Evolutionary conservation across 2,113 vertebrate genomes (phyloP).

Genomic region (Stictonetta naevosa): DNA sequence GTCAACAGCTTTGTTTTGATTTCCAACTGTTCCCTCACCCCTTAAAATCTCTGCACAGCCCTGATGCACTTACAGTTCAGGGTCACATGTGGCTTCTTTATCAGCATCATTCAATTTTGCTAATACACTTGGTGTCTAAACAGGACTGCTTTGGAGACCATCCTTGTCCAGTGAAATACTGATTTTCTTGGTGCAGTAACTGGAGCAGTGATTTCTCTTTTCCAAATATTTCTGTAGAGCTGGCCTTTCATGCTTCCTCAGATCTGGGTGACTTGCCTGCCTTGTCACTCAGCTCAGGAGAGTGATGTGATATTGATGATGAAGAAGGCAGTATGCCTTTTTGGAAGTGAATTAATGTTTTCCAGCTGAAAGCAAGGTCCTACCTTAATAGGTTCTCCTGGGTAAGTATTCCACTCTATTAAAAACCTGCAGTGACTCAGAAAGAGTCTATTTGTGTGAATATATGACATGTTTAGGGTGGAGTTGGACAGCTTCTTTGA

Average conservation of each 20-base stretch:
- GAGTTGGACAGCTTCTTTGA: background rate
- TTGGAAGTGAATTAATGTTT: slow-evolving; percentile 30
- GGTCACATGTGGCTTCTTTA: background rate
- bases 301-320: slow-evolving; percentile 36
- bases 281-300: slow-evolving; percentile 25
- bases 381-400: slow-evolving; percentile 16
- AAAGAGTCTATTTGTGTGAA: background rate
- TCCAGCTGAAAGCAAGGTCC: slow-evolving; percentile 39
- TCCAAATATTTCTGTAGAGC: background rate
- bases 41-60: background rate
- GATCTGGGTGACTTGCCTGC: background rate
- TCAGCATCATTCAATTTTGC: background rate
- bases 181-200: slow-evolving; percentile 14
- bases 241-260: background rate
- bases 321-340: background rate
- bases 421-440: slow-evolving; percentile 3
- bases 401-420: background rate
- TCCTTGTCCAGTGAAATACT: background rate
- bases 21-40: background rate
- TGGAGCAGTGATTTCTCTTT: slow-evolving; percentile 25
- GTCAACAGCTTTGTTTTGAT: slow-evolving; percentile 10
- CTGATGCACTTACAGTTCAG: background rate
- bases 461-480: background rate
- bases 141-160: background rate
- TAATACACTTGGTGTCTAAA: background rate